Evolutionary conservation across 92 coral and sea anemone genomes (phyloP), one percentile per base, ranked within the genome.

Genomic region (Diadumene lineata): DNA sequence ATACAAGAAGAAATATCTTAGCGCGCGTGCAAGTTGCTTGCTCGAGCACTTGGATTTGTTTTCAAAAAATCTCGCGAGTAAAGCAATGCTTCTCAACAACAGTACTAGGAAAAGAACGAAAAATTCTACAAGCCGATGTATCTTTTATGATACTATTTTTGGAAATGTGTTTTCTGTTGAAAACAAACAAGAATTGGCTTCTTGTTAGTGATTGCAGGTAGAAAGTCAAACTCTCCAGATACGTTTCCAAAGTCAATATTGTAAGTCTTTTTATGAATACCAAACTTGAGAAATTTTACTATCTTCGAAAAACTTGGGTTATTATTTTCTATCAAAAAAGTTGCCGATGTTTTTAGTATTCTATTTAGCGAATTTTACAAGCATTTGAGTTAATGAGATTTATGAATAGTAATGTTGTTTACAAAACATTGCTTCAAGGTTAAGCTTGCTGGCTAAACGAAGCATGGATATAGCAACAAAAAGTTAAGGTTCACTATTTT

Each of bases 381-480:
- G n/a, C n/a, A n/a, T n/a, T 38, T 38, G 13, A n/a, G 64, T 21
- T 7, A 2, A 58, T 58, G 22, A 28, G 51, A 34, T 58, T 56
- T 56, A 38, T 56, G 77, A 72, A 56, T 72, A 72, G 56, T 72
- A 56, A 56, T 32, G 6, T 57, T 72, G 77, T 72, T 72, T 72
- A 56, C 77, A 72, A 72, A 72, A 72, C 57, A 72, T 30, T 19
- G 15, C 65, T 31, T 46, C 30, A 72, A 34, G 53, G 66, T 56
- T 61, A 56, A 72, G 33, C 77, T 21, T 19, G 77, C n/a, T n/a
- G n/a, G n/a, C 63, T 30, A 56, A 19, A 72, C 66, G 7, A 28
- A 62, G 15, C 43, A 28, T 4, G 22, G 43, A 62, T 23, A 62
- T 7, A 31, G n/a, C n/a, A n/a, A n/a, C n/a, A n/a, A n/a, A n/a